A percentile compares a stretch with the other conserved stretches of the same genome.
Evolutionary conservation across 2,113 vertebrate species (phyloP).

Genomic region (Mus spicilegus): DNA sequence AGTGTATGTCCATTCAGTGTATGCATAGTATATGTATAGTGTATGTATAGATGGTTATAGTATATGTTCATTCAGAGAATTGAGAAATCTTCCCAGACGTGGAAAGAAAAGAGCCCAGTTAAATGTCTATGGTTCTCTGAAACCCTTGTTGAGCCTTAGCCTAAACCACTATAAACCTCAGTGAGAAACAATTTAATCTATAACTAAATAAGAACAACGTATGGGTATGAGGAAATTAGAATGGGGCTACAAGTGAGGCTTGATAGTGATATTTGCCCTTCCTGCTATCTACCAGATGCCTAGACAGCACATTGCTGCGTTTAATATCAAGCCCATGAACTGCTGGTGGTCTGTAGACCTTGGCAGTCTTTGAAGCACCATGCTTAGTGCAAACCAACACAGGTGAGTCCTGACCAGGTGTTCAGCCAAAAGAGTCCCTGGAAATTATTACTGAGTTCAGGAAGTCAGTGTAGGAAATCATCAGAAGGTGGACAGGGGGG

Average conservation of each 20-base stretch:
- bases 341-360: background rate
- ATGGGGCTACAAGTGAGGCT: background rate
- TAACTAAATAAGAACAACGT: background rate
- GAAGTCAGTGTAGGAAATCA: background rate
- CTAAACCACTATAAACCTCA: background rate
- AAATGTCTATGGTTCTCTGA: background rate
- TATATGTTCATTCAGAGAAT: constrained; percentile 30
- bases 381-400: background rate
- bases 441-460: constrained; percentile 5
- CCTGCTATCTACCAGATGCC: background rate
- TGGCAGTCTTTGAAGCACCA: background rate
- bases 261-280: background rate
- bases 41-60: no score
- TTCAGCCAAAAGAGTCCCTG: background rate
- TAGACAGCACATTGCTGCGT: background rate
- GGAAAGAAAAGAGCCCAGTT: background rate
- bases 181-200: constrained; percentile 16
- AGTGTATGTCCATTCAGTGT: background rate
- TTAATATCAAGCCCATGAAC: background rate
- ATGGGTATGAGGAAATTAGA: background rate
- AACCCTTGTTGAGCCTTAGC: background rate
- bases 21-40: no score
- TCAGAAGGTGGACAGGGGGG: background rate
- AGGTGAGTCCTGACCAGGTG: background rate
- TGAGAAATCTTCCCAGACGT: background rate